Evolutionary conservation across 2,797 vertebrate genomes (phyloP).

Genomic region (Crenuchus spilurus): DNA sequence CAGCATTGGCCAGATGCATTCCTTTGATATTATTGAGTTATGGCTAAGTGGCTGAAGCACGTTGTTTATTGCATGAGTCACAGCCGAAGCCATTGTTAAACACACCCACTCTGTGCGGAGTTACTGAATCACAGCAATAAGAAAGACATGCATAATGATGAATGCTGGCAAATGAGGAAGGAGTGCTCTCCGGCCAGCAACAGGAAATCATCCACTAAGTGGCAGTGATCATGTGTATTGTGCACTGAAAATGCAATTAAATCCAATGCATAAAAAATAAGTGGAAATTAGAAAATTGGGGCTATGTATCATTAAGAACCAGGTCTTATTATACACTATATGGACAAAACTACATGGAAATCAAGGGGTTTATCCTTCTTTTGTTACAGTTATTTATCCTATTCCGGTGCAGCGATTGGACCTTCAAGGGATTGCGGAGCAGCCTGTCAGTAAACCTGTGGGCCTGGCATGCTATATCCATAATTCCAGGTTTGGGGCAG

Average conservation of each 20-base stretch:
- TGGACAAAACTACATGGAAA: too few species aligned
- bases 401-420: too few species aligned
- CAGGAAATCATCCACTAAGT: neutral
- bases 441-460: too few species aligned
- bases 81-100: neutral
- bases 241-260: neutral
- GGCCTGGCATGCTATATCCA: too few species aligned
- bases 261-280: neutral
- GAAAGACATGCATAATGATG: neutral
- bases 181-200: neutral
- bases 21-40: constrained; percentile 48
- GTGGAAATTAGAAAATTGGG: too few species aligned
- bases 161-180: neutral
- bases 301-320: too few species aligned
- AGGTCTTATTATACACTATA: too few species aligned
- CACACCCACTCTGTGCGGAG: too few species aligned
- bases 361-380: too few species aligned
- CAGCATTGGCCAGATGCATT: constrained; percentile 25
- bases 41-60: constrained; percentile 35
- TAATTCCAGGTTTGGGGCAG: too few species aligned
- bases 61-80: constrained; percentile 28
- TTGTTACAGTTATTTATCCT: too few species aligned
- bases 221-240: neutral
- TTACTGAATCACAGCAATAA: neutral
- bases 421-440: too few species aligned